Conservation (phyloP, 2,113 vertebrate genomes). For the Scalopus aquaticus region DNA sequence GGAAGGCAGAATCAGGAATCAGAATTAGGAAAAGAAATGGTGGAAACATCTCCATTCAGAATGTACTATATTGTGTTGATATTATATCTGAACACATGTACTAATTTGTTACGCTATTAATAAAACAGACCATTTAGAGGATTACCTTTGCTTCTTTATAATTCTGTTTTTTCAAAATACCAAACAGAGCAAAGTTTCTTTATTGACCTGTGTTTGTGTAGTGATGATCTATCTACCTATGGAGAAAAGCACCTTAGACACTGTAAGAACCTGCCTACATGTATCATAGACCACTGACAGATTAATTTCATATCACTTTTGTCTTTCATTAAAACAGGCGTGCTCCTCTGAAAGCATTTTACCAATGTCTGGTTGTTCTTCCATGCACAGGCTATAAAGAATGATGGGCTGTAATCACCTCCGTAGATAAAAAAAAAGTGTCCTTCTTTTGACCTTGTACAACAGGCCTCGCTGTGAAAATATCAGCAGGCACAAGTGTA, state of each 20-base stretch:
- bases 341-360: background rate
- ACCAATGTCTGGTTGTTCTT: background rate
- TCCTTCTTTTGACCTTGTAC: background rate
- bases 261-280: background rate
- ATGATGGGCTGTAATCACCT: background rate
- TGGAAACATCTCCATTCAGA: background rate
- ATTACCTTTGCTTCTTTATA: background rate
- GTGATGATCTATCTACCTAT: background rate
- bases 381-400: background rate
- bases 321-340: background rate
- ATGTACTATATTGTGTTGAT: background rate
- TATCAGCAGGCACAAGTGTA: background rate
- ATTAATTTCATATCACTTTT: background rate
- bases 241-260: conserved; percentile 9
- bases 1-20: background rate
- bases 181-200: background rate
- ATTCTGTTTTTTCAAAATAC: background rate
- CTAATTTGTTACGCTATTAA: background rate
- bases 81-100: conserved; percentile 14
- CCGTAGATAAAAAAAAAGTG: background rate
- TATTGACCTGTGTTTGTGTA: background rate
- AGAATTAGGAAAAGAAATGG: background rate
- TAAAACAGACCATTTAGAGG: background rate
- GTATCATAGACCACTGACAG: background rate
- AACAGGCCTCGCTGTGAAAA: background rate